Evolutionary conservation across 2,113 vertebrate genomes (phyloP).

Genomic region (Sylvietta virens): DNA sequence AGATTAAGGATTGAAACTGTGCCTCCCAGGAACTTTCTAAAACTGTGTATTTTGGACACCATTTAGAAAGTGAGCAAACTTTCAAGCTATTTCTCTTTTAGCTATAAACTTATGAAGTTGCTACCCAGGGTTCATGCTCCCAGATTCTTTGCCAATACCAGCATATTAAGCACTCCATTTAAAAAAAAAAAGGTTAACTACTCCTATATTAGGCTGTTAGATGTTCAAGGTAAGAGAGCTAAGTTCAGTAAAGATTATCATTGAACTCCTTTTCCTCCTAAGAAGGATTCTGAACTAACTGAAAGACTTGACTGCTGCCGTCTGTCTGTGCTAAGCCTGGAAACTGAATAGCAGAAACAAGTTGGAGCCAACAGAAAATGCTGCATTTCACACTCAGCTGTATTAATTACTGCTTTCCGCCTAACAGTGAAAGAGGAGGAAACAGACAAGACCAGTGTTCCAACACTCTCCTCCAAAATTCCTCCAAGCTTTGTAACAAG

Average conservation of each 20-base stretch:
- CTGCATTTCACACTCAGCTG: slow-evolving; percentile 21
- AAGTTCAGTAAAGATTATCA: background rate
- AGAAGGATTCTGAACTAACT: background rate
- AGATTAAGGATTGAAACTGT: background rate
- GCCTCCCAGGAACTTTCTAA: background rate
- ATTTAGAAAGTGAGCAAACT: background rate
- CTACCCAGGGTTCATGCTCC: background rate
- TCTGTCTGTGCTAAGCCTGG: background rate
- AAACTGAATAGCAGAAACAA: background rate
- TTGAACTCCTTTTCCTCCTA: background rate
- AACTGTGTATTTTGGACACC: background rate
- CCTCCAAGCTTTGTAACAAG: background rate
- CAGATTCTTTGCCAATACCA: background rate
- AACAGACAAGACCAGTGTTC: background rate
- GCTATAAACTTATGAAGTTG: background rate
- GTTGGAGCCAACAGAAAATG: background rate
- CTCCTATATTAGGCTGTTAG: background rate
- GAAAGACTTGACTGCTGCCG: background rate
- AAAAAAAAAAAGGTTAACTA: background rate
- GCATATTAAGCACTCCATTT: background rate
- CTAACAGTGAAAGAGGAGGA: background rate
- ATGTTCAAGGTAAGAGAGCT: background rate
- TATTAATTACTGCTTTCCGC: slow-evolving; percentile 44
- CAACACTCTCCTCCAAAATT: background rate
- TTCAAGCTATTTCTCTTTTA: background rate